Base-by-base conservation (phyloP, 2,113 vertebrate species). In the Actenoides hombroni region DNA sequence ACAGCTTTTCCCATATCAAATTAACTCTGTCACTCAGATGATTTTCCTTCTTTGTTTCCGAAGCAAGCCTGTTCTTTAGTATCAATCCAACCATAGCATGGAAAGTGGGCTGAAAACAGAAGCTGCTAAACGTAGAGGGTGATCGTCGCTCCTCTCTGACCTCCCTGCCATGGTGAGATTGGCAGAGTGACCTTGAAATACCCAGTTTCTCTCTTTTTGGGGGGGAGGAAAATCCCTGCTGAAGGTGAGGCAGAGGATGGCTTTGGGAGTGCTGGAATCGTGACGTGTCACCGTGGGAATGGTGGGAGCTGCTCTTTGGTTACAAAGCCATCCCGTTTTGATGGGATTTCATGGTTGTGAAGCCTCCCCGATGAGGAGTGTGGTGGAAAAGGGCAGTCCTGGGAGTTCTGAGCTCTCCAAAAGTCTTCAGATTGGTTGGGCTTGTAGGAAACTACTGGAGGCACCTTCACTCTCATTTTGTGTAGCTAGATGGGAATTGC, bases 11-110 rank as follows among this genome's bases (percentile, higher is more conserved):
- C 76, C 65, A 20, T 42, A 44, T 74, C 81, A 83, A 88, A 89
- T 91, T 35, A 88, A 77, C 70, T 39, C 33, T 44, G 79, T 70
- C 88, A 54, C 28, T 94, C 89, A 87, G 49, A 51, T 51, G 25
- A 24, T 13, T 25, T 25, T 24, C 10, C 10, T 24, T 21, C 31
- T 16, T 23, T 44, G 16, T 71, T 48, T n/a, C 21, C 26, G 9
- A 73, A 81, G 19, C 48, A 74, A 53, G 46, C 26, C 33, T 57
- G 42, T 25, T 37, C 46, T 28, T 56, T 20, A 70, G 23, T 18
- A 54, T 73, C 56, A 51, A 5, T 83, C 63, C 77, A 69, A 21
- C 37, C 23, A 39, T 19, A 5, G 24, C 11, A 0, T 7, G 28
- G 61, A 16, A 83, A 75, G 31, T 5, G n/a, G 59, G 42, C 48